phyloP scores from a whole-genome alignment of 1,140 invertebrate species.

The Thalassaphorura encarpata region DNA sequence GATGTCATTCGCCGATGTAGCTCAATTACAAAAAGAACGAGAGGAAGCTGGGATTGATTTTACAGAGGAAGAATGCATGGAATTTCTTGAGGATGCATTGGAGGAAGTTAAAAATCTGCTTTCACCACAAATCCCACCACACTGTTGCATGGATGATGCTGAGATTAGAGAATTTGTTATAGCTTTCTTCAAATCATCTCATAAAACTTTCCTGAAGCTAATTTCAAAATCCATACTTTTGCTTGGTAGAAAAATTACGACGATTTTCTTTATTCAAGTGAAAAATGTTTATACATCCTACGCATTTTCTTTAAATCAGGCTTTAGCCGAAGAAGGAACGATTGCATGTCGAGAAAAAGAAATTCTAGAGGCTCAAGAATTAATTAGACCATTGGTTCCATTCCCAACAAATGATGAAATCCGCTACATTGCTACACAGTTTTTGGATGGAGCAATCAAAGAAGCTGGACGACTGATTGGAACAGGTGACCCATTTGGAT shows the following conservation, averaged over 20 bases:
- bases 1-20: slow-evolving; percentile 5
- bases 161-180: not conserved
- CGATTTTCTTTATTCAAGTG: not conserved
- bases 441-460: slow-evolving; percentile 10
- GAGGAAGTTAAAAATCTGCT: not conserved
- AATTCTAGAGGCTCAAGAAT: not conserved
- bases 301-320: not conserved
- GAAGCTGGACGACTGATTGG: slow-evolving; percentile 14
- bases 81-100: slow-evolving; percentile 10
- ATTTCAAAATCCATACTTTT: not conserved
- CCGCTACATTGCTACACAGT: not conserved
- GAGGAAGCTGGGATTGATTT: not conserved
- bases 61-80: not conserved
- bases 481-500: slow-evolving; percentile 11
- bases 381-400: not conserved
- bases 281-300: slow-evolving; percentile 2
- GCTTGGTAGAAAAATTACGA: not conserved
- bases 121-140: not conserved
- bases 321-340: not conserved
- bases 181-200: not conserved
- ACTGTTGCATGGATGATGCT: no score
- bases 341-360: not conserved
- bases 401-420: not conserved
- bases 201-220: not conserved
- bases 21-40: not conserved